Base-by-base conservation (phyloP, 2,888 invertebrate genomes). In the Zygogramma bicolorata region DNA sequence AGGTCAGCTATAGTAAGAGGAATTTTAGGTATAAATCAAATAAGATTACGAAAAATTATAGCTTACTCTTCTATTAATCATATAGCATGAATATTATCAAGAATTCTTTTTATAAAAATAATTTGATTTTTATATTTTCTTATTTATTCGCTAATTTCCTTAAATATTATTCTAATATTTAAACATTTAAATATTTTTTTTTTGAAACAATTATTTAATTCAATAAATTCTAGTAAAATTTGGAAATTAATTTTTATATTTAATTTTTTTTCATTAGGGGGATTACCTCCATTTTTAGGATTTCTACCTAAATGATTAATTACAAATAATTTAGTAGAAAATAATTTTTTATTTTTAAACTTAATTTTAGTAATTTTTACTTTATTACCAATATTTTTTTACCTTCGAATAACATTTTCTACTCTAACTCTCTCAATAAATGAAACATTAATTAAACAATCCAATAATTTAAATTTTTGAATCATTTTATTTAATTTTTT, bases 11-110 rank as follows among this genome's bases (percentile, higher is more conserved):
- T 90, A 76, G 82, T 90, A 80, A 89, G 91, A 40, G 86, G 89
- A 68, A 80, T 91, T 73, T 85, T 87, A 79, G 90, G 90, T 4
- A 78, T 91, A 74, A 82, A 84, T 61, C 84, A 84, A 83, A 78
- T 75, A 18, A 84, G 82, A 42, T 7, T 84, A 70, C 90, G 90
- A 78, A 90, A 90, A 89, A 85, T 92, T 84, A 84, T 92, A 88
- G 86, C 89, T 49, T 92, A 88, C 83, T 92, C 92, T 0, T 92
- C 92, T 0, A 91, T 92, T 87, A 91, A 91, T 84, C 91, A 92
- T 83, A 84, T 91, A 86, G 88, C 90, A 0, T 92, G 91, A 82
- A 84, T 85, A 82, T 53, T 84, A 38, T 49, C 75, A 29, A 46
- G 78, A 66, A 79, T 83, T 74, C 49, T 82, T 46, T 60, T 8